Evolutionary conservation across 1,140 invertebrate genomes (phyloP).

Genomic region (Brachionus sp.): DNA sequence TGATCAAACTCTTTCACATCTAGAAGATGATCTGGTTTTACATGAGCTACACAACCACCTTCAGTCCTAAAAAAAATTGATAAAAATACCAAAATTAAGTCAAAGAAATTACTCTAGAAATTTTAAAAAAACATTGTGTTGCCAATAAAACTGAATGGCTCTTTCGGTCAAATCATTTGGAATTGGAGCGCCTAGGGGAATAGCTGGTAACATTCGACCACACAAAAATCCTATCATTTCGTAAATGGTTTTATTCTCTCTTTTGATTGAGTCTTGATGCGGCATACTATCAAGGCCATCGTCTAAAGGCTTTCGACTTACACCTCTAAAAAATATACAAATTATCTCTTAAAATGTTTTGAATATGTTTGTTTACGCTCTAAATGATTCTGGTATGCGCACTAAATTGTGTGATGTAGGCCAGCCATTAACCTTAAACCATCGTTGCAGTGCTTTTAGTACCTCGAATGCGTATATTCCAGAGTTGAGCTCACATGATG

Average conservation of each 20-base stretch:
- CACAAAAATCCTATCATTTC: constrained; percentile 57
- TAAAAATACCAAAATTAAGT: neutral
- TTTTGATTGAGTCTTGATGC: constrained; percentile 37
- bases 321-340: neutral
- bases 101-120: constrained; percentile 55
- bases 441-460: constrained; percentile 11
- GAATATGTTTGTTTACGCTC: neutral
- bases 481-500: constrained; percentile 12
- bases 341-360: neutral
- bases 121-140: constrained; percentile 57
- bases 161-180: constrained; percentile 55
- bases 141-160: constrained; percentile 58
- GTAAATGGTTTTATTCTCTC: constrained; percentile 51
- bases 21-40: constrained; percentile 59
- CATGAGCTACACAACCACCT: constrained; percentile 55
- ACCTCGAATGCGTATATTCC: constrained; percentile 21
- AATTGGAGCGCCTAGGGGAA: constrained; percentile 54
- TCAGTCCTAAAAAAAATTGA: constrained; percentile 51
- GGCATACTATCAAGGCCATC: constrained; percentile 43
- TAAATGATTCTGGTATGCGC: constrained; percentile 28
- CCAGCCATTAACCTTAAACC: constrained; percentile 37
- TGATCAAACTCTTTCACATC: constrained; percentile 53
- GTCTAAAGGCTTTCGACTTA: constrained; percentile 8
- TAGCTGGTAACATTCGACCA: constrained; percentile 55
- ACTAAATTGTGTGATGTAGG: constrained; percentile 12